These are phyloP conservation scores for Carcharodon carcharias DNA, from an alignment of 2,797 vertebrate genomes.

Conservation along the genomic window DNA sequence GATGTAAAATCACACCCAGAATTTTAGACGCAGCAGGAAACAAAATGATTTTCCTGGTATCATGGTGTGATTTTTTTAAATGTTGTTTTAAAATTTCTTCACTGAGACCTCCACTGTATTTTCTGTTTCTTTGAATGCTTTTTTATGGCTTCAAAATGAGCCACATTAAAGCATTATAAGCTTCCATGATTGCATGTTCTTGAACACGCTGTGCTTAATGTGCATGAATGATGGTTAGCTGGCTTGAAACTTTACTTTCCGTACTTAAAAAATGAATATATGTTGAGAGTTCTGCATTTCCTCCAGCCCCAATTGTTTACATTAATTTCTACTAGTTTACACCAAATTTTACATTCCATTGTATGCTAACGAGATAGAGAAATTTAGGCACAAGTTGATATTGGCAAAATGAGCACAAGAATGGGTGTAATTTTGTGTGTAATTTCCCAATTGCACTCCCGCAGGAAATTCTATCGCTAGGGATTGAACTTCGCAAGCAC, in stretches of 20 bases:
- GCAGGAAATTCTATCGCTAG: not conserved
- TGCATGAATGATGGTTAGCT: not conserved
- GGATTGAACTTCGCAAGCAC: not conserved
- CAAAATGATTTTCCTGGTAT: not conserved
- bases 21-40: not conserved
- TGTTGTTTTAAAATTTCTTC: not conserved
- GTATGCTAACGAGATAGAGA: not conserved
- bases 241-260: conserved; percentile 16
- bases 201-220: conserved; percentile 2
- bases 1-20: conserved; percentile 2
- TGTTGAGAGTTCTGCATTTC: not conserved
- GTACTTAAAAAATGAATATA: not conserved
- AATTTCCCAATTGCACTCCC: not conserved
- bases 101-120: not conserved
- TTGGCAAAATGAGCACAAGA: not conserved
- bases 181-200: not conserved
- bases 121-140: not conserved
- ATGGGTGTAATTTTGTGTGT: not conserved
- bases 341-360: not conserved
- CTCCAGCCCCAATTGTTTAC: not conserved
- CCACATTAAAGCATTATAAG: not conserved
- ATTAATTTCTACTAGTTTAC: not conserved
- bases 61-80: not conserved
- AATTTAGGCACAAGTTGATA: not conserved
- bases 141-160: not conserved